Evolutionary conservation across 2,888 invertebrate species (phyloP), one percentile per base, ranked within the genome.

Genomic region (Cylindroiulus punctatus): DNA sequence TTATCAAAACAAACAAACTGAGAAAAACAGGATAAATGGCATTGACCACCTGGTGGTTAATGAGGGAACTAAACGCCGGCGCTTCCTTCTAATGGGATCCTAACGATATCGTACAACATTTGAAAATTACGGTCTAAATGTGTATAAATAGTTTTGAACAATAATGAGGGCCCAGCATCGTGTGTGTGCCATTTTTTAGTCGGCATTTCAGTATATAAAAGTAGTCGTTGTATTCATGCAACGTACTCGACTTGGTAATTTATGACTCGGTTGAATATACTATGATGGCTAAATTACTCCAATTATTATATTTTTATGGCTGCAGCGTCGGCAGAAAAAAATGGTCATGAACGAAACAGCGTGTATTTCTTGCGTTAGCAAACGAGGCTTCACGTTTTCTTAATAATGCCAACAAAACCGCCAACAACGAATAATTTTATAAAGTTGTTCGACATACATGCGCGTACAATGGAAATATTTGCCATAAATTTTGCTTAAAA

Each of bases 271-370:
- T 52, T 85, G 85, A 85, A 85, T 85, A 52, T 85, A 40, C 85
- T 65, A 44, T 85, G 85, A 85, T 85, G 85, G 85, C 85, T 85
- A 85, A 85, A 85, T 85, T 85, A 85, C 85, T 85, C 85, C 85
- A 85, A 85, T 85, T 85, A 85, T 85, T 82, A 42, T 82, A 82
- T 42, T 82, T 82, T 82, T 82, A 82, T 82, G 82, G 42, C 82
- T 82, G 65, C 12, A 65, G 26, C 22, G 65, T 65, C 26, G 65
- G 14, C 22, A 65, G 65, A 65, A 65, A 65, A 65, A 65, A 65
- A 65, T n/a, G 65, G 26, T 65, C 65, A 65, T 65, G 65, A 65
- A 12, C 26, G 26, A 65, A 65, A 65, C 65, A 65, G 65, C 65
- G 65, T 40, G 42, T 82, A 82, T 82, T 40, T 82, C 36, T 36